phyloP scores from a whole-genome alignment of 2,888 invertebrate genomes.

The Athalia cordata region DNA sequence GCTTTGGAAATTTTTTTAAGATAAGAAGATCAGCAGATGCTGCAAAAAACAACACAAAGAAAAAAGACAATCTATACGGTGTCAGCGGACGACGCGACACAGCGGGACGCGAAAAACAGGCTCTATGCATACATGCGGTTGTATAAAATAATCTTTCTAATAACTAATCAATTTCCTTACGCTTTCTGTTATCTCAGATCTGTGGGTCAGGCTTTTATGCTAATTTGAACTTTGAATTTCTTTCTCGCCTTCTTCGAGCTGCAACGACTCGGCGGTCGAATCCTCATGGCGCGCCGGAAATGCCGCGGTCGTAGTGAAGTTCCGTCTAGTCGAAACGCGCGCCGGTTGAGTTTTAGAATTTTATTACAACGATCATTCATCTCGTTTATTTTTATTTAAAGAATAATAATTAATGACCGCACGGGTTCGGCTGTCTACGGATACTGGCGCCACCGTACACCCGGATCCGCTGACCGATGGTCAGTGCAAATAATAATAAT shows the following conservation, averaged over 20 bases:
- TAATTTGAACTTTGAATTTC: constrained; percentile 8
- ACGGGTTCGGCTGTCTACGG: constrained; percentile 49
- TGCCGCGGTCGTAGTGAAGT: constrained; percentile 45
- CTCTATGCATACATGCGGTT: background rate
- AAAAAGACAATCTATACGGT: no score
- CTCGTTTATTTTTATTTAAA: constrained; percentile 50
- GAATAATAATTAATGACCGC: constrained; percentile 63
- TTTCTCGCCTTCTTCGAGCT: background rate
- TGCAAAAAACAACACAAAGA: no score
- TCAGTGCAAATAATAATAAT: constrained; percentile 8
- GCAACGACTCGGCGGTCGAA: background rate
- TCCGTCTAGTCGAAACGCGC: constrained; percentile 25
- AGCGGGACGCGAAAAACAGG: no score
- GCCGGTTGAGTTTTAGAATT: constrained; percentile 9
- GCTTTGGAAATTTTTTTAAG: no score
- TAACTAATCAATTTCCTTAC: constrained; percentile 9
- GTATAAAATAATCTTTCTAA: background rate
- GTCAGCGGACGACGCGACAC: no score
- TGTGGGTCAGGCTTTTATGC: background rate
- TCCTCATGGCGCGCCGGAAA: constrained; percentile 46
- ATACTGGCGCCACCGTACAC: constrained; percentile 57
- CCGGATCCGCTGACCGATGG: background rate
- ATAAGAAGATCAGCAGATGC: no score
- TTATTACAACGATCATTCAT: constrained; percentile 25
- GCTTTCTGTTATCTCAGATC: constrained; percentile 1